Evolutionary conservation across 2,888 invertebrate species (phyloP).

Genomic region (Drosophila helvetica): DNA sequence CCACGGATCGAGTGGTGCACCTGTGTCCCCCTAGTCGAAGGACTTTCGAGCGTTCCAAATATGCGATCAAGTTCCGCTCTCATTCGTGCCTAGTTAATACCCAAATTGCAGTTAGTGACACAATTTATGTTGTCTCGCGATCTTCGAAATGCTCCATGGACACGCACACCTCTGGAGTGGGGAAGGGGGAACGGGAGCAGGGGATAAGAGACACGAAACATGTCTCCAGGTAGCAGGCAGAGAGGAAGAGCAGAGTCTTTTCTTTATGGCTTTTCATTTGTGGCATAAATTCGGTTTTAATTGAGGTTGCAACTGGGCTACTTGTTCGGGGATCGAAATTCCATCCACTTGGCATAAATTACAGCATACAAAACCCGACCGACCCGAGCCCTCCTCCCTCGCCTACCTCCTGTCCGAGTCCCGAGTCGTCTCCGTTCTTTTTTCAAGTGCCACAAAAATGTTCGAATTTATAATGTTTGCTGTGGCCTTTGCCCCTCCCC

Average conservation of each 20-base stretch:
- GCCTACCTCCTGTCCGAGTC: no score
- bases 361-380: constrained; percentile 24
- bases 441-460: constrained; percentile 57
- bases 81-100: constrained; percentile 47
- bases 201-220: constrained; percentile 7
- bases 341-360: constrained; percentile 59
- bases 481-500: constrained; percentile 47
- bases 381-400: not conserved
- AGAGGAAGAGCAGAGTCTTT: constrained; percentile 21
- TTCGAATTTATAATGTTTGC: constrained; percentile 44
- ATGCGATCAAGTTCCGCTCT: constrained; percentile 44
- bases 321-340: constrained; percentile 40
- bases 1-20: constrained; percentile 4
- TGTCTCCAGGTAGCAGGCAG: constrained; percentile 35
- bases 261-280: constrained; percentile 31
- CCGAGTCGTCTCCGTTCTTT: constrained; percentile 4
- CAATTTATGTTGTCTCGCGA: constrained; percentile 55
- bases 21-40: constrained; percentile 27
- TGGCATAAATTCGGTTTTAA: constrained; percentile 56
- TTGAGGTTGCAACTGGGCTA: constrained; percentile 44
- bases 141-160: constrained; percentile 47
- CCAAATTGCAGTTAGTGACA: constrained; percentile 56
- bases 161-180: constrained; percentile 55
- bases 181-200: constrained; percentile 5
- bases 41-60: constrained; percentile 13